These are phyloP conservation scores for Cheilosia vernalis DNA, from an alignment of 2,888 invertebrate genomes.

Conservation along the genomic window DNA sequence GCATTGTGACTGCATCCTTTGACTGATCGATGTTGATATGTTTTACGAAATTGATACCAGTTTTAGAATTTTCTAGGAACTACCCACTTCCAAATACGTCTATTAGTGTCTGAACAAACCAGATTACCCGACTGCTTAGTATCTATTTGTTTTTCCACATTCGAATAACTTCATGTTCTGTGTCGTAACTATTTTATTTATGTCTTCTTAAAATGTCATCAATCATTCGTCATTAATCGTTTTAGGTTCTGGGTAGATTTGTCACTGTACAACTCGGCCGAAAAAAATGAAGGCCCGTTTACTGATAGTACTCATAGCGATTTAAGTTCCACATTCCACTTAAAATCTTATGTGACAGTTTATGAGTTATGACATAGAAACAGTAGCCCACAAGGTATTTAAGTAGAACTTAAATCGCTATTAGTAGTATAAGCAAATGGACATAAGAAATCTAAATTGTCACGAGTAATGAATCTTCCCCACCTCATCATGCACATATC, in stretches of 20 bases:
- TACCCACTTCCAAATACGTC: conserved; percentile 7
- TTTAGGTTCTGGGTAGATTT: conserved; percentile 57
- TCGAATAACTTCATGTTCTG: conserved; percentile 14
- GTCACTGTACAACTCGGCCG: conserved; percentile 31
- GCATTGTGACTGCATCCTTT: not conserved
- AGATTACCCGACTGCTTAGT: conserved; percentile 4
- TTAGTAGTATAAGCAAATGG: too few species aligned
- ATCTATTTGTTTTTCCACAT: conserved; percentile 23
- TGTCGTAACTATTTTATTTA: conserved; percentile 45
- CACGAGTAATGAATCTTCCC: conserved; percentile 51
- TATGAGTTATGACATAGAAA: too few species aligned
- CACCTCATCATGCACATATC: conserved; percentile 38
- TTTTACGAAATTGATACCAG: conserved; percentile 43
- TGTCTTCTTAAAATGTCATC: not conserved
- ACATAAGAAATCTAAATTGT: conserved; percentile 23
- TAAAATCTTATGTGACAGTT: too few species aligned
- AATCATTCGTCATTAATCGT: conserved; percentile 33
- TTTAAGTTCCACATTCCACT: too few species aligned
- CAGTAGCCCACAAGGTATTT: too few species aligned
- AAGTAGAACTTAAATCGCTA: too few species aligned
- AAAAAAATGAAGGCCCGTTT: too few species aligned
- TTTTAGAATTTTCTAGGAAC: not conserved
- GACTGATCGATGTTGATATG: not conserved
- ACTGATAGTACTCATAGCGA: too few species aligned
- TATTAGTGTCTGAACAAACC: not conserved